These are phyloP conservation scores for Desmodus rotundus DNA, from an alignment of 2,113 vertebrate species.

Conservation along the genomic window DNA sequence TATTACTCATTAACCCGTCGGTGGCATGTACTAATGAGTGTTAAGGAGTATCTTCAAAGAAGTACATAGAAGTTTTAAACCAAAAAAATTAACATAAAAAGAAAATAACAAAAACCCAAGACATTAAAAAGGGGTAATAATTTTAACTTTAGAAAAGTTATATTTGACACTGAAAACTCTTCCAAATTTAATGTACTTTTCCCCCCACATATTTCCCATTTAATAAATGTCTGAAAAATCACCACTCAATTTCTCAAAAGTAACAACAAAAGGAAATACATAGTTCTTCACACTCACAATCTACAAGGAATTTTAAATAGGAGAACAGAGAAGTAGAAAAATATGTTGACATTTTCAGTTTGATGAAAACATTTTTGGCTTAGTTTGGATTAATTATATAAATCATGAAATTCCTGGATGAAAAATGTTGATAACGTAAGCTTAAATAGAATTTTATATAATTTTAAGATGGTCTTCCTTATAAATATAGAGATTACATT, in stretches of 20 bases:
- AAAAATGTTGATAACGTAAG: neutral
- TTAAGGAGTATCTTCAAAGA: neutral
- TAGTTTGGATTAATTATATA: neutral
- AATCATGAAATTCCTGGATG: neutral
- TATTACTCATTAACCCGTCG: neutral
- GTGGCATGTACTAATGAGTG: neutral
- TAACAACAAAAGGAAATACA: neutral
- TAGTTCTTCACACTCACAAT: neutral
- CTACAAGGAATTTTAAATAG: neutral
- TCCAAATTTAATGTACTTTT: neutral
- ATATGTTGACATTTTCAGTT: neutral
- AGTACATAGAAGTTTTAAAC: neutral
- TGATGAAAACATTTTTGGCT: neutral
- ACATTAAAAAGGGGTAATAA: neutral
- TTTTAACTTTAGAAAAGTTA: constrained; percentile 21
- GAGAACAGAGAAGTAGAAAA: neutral
- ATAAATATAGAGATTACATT: neutral
- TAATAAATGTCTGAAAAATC: constrained; percentile 1
- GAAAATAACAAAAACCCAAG: neutral
- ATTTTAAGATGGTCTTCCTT: neutral
- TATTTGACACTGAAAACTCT: neutral
- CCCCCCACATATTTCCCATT: neutral
- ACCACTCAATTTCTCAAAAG: neutral
- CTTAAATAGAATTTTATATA: neutral
- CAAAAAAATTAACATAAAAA: constrained; percentile 3